A percentile compares a stretch with the other conserved stretches of the same genome.
These are phyloP conservation scores for Euproctis similis DNA, from an alignment of 2,888 invertebrate species.

Conservation along the genomic window DNA sequence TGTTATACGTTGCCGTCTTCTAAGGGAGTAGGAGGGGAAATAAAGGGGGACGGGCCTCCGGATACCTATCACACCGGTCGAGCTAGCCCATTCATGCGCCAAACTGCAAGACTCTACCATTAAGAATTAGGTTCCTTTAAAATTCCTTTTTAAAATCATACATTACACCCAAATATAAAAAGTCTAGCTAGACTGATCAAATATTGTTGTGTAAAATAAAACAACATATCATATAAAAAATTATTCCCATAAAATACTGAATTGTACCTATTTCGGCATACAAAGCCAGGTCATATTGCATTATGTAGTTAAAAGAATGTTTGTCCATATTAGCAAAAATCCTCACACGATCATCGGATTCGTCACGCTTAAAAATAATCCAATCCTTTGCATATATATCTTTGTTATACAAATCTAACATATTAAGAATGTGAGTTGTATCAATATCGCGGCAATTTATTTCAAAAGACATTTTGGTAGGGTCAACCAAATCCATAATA, in stretches of 20 bases:
- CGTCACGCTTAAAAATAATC: slow-evolving; percentile 22
- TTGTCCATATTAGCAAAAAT: slow-evolving; percentile 31
- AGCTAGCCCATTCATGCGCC: no score
- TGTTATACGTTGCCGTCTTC: no score
- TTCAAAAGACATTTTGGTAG: slow-evolving; percentile 27
- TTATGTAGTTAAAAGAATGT: slow-evolving; percentile 32
- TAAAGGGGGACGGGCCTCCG: no score
- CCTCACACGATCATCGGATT: slow-evolving; percentile 13
- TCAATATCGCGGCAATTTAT: slow-evolving; percentile 25
- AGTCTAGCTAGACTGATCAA: no score
- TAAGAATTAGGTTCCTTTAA: no score
- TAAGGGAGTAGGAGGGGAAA: no score
- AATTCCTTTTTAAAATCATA: no score
- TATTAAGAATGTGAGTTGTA: slow-evolving; percentile 22
- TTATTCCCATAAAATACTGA: slow-evolving; percentile 30
- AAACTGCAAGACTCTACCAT: no score
- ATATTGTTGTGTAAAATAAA: no score
- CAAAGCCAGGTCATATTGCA: slow-evolving; percentile 28
- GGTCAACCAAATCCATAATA: slow-evolving; percentile 8
- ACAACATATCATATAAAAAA: background rate
- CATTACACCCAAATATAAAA: no score
- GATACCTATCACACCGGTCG: no score
- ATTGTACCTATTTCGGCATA: slow-evolving; percentile 36
- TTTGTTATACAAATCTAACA: slow-evolving; percentile 36
- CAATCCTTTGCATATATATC: slow-evolving; percentile 33